A percentile compares a stretch with the other conserved stretches of the same genome.
Conservation (phyloP, 1,140 invertebrate species). For the Lamellibrachia luymesi region DNA sequence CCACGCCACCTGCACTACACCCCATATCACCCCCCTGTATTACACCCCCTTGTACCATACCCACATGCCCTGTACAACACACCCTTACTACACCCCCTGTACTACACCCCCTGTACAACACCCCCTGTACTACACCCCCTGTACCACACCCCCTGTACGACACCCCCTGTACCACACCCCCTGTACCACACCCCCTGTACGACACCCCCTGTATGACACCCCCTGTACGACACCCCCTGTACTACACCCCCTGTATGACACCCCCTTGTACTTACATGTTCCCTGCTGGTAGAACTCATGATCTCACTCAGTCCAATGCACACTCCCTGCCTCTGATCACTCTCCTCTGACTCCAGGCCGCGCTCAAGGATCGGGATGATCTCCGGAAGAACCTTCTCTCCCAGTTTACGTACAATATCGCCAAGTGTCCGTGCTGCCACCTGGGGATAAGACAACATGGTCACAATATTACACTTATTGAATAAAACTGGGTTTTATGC, state of each 20-base stretch:
- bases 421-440: conserved; percentile 93
- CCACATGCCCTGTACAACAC: too few relatives aligned
- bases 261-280: conserved; percentile 67
- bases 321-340: conserved; percentile 95
- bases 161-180: neutral
- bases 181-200: neutral
- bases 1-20: too few relatives aligned
- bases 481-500: too few relatives aligned
- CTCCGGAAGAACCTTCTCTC: conserved; percentile 94
- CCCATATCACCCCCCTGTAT: too few relatives aligned
- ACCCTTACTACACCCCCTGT: neutral
- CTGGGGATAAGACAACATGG: conserved; percentile 44
- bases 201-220: neutral
- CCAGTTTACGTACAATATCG: conserved; percentile 94
- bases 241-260: neutral
- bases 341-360: conserved; percentile 83
- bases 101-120: neutral
- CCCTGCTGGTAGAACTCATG: conserved; percentile 91
- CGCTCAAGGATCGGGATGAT: conserved; percentile 96
- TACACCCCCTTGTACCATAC: too few relatives aligned
- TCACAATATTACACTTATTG: neutral
- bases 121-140: neutral
- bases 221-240: neutral
- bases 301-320: conserved; percentile 98
- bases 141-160: neutral